These are phyloP conservation scores for Gari tellinella DNA, from an alignment of 2,888 invertebrate genomes.

Conservation along the genomic window DNA sequence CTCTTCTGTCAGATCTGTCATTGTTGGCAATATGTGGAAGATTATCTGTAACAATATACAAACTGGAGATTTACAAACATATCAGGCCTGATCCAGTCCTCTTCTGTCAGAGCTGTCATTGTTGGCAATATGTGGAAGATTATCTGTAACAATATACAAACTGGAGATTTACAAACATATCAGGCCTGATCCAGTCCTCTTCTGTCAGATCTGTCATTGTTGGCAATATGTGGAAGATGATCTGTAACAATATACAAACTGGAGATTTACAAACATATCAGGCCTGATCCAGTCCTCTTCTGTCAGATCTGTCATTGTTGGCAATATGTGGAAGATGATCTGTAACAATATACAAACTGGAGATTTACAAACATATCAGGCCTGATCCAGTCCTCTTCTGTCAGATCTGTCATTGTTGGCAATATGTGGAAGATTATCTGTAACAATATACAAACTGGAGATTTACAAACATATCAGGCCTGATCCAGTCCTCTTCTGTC, in stretches of 20 bases:
- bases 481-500: conserved; percentile 85
- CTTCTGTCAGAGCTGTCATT: conserved; percentile 86
- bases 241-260: conserved; percentile 86
- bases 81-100: conserved; percentile 86
- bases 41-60: conserved; percentile 86
- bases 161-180: background rate
- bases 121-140: conserved; percentile 88
- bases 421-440: conserved; percentile 88
- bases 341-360: conserved; percentile 84
- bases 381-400: conserved; percentile 84
- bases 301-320: conserved; percentile 86
- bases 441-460: no score
- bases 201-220: conserved; percentile 86
- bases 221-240: conserved; percentile 88
- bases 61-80: conserved; percentile 69
- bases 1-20: conserved; percentile 86
- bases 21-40: conserved; percentile 87
- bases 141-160: conserved; percentile 85
- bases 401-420: conserved; percentile 86
- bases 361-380: background rate
- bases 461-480: background rate
- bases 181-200: conserved; percentile 84
- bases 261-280: background rate
- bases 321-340: conserved; percentile 88
- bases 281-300: conserved; percentile 84